These are phyloP conservation scores for Metaphire vulgaris DNA, from an alignment of 1,140 invertebrate genomes.

Conservation along the genomic window DNA sequence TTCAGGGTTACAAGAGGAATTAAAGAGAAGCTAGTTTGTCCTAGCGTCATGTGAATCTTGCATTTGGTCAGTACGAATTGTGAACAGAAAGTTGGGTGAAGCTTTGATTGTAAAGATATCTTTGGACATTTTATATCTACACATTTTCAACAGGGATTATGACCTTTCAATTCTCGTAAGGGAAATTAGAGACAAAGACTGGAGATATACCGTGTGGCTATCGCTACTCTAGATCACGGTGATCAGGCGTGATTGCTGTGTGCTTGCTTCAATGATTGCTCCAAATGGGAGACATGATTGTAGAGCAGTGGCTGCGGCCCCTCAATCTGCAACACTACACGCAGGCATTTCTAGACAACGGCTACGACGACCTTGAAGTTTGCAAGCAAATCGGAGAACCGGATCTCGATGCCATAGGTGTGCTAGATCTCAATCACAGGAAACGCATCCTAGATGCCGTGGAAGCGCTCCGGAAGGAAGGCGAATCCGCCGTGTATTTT, in stretches of 20 bases:
- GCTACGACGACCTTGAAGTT: constrained; percentile 91
- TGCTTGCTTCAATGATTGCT: not conserved
- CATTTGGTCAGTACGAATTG: not conserved
- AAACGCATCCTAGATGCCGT: constrained; percentile 74
- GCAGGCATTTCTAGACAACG: constrained; percentile 88
- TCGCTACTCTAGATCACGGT: not conserved
- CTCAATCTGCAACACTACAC: constrained; percentile 81
- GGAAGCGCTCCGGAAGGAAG: constrained; percentile 75
- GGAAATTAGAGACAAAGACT: not conserved
- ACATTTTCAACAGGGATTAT: not conserved
- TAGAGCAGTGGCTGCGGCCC: constrained; percentile 76
- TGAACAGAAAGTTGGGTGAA: not conserved
- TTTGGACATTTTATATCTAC: not conserved
- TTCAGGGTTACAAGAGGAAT: no score
- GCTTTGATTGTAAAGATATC: not conserved
- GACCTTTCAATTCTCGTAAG: no score
- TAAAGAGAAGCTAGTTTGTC: no score
- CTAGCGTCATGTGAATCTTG: not conserved
- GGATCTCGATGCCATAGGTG: constrained; percentile 88
- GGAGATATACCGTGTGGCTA: not conserved
- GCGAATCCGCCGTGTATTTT: constrained; percentile 55
- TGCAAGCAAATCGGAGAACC: constrained; percentile 92
- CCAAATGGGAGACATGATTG: not conserved
- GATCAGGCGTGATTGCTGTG: not conserved
- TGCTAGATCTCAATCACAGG: constrained; percentile 74